Base-by-base conservation (phyloP, 2,113 vertebrate genomes). In the Brienomyrus brachyistius region DNA sequence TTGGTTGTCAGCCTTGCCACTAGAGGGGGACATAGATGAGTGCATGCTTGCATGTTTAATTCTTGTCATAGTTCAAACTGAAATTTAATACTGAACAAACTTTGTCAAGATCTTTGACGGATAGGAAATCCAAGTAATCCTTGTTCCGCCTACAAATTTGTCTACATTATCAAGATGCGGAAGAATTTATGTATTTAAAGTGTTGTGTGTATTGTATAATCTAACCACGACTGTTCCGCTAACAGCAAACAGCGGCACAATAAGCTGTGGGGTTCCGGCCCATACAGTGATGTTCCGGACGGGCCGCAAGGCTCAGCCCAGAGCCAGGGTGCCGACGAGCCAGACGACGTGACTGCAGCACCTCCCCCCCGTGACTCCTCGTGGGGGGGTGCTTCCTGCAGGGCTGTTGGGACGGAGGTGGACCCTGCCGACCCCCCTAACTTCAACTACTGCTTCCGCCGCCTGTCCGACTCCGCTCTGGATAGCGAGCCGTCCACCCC, bases 231-330 rank as follows among this genome's bases (percentile, higher is more conserved):
- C 48, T 87, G 50, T 27, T 51, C n/a, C 88, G 5, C 40, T 86
- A 23, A 3, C 92, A 99, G 98, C 93, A 99, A 99, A 92, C 98
- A 99, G 35, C 97, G 98, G 23, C 98, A 99, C 94, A 99, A 99
- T 90, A 98, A 97, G 91, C 95, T 99, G 1, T 99, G 98, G 98
- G 96, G 95, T 85, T 97, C 97, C 82, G 97, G 96, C 35, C 70
- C 92, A 0, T 94, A 95, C 91, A 93, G 95, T 88, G 95, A 95
- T 88, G 95, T 95, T 93, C n/a, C 90, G 0, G 95, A 95, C 47
- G 94, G 95, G 19, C 93, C 93, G 88, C 94, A 92, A 43, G 94
- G 93, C 0, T 94, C 93, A 0, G 91, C 27, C 93, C 93, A 92
- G 90, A 92, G 94, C 35, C 85, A 92, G 9, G 94, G 94, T 17